Evolutionary conservation across 1,140 invertebrate species (phyloP).

Genomic region (Orius insidiosus): DNA sequence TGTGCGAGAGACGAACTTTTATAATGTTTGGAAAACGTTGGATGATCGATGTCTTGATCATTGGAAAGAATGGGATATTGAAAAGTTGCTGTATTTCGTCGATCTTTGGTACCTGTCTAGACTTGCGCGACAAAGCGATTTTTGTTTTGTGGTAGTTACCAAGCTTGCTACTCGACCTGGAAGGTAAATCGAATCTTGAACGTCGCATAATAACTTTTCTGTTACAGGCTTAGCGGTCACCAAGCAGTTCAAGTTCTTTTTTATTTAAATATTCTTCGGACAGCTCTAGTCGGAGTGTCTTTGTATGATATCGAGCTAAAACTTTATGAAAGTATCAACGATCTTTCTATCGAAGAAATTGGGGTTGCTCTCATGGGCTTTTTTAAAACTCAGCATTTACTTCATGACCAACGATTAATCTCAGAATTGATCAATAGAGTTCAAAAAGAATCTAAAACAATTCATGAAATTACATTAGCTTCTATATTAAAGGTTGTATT

Average conservation of each 20-base stretch:
- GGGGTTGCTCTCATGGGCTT: slow-evolving; percentile 13
- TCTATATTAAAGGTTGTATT: slow-evolving; percentile 11
- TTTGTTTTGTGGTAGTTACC: not conserved
- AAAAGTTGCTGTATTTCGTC: slow-evolving; percentile 10
- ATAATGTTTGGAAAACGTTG: slow-evolving; percentile 3
- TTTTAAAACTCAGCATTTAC: slow-evolving; percentile 9
- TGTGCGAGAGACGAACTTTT: not conserved
- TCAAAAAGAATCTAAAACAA: not conserved
- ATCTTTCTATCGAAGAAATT: slow-evolving; percentile 10
- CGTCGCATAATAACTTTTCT: not conserved
- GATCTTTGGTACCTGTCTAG: slow-evolving; percentile 9
- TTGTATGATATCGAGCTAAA: slow-evolving; percentile 10
- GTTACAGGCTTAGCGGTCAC: slow-evolving; percentile 9
- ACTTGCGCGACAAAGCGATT: slow-evolving; percentile 5
- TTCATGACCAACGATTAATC: slow-evolving; percentile 3
- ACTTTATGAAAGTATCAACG: not conserved
- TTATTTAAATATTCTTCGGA: slow-evolving; percentile 11
- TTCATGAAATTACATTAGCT: slow-evolving; percentile 9
- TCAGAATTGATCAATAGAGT: slow-evolving; percentile 4
- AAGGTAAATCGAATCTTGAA: not conserved
- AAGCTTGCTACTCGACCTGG: not conserved
- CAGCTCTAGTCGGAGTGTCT: not conserved
- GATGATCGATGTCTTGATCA: not conserved
- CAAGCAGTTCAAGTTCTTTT: slow-evolving; percentile 12
- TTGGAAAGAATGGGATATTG: not conserved